These are phyloP conservation scores for Lethenteron camtschaticum DNA, from an alignment of 2,113 vertebrate species.

Conservation along the genomic window DNA sequence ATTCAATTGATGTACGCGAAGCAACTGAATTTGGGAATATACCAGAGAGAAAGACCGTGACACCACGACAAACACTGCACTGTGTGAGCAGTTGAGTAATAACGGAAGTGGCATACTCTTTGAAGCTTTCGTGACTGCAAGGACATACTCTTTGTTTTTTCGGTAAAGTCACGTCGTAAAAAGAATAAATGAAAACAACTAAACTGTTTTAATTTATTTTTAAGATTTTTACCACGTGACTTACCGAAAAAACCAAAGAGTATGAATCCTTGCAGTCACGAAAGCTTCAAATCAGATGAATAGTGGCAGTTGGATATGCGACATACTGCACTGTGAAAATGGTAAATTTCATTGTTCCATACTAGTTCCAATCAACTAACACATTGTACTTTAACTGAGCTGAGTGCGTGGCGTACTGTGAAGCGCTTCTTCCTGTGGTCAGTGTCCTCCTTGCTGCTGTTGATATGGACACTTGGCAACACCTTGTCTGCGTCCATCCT, in stretches of 20 bases:
- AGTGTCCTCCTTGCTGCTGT: conserved; percentile 2
- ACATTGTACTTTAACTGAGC: background rate
- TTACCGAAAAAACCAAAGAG: background rate
- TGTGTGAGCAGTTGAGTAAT: too few relatives aligned
- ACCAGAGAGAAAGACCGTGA: too few relatives aligned
- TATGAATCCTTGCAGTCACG: background rate
- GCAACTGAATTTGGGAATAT: too few relatives aligned
- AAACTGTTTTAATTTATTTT: too few relatives aligned
- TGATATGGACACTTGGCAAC: conserved; percentile 1
- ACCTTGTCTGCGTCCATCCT: background rate
- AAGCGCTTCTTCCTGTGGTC: conserved; percentile 4
- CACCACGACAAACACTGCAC: too few relatives aligned
- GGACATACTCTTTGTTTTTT: too few relatives aligned
- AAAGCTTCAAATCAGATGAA: background rate
- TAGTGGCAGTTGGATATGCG: background rate
- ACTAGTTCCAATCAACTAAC: background rate
- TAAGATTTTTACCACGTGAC: too few relatives aligned
- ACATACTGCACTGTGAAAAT: background rate
- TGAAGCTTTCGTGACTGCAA: too few relatives aligned
- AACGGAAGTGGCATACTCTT: too few relatives aligned
- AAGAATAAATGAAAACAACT: too few relatives aligned
- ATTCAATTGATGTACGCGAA: background rate
- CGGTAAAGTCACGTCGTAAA: too few relatives aligned
- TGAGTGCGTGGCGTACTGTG: background rate
- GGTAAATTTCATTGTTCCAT: background rate